These are phyloP conservation scores for Leucophora obtusa DNA, from an alignment of 2,888 invertebrate genomes.

Conservation along the genomic window DNA sequence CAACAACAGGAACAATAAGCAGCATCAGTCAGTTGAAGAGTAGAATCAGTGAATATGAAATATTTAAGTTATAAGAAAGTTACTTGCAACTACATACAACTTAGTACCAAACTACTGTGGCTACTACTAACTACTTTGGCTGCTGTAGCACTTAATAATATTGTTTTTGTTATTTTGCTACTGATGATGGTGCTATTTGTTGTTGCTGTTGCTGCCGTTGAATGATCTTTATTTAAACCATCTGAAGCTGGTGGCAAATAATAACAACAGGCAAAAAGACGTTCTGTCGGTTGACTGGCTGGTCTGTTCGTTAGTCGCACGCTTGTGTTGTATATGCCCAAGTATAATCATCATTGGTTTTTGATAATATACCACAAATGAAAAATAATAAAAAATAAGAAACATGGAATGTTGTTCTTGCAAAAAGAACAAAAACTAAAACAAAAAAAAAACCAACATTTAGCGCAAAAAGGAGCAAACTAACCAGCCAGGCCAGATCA, in stretches of 20 bases:
- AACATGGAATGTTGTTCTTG: conserved; percentile 59
- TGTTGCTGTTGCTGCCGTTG: conserved; percentile 43
- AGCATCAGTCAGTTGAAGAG: conserved; percentile 27
- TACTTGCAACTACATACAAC: conserved; percentile 18
- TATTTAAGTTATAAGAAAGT: conserved; percentile 48
- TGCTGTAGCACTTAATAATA: conserved; percentile 59
- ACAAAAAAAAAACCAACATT: conserved; percentile 5
- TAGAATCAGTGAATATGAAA: neutral
- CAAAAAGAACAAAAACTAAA: neutral
- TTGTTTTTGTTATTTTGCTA: conserved; percentile 55
- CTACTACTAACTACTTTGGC: conserved; percentile 30
- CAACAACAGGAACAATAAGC: conserved; percentile 34
- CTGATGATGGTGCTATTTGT: conserved; percentile 51
- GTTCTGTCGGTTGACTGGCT: conserved; percentile 6
- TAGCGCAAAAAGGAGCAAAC: conserved; percentile 20
- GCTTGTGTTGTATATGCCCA: conserved; percentile 74
- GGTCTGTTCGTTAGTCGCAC: conserved; percentile 60
- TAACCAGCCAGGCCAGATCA: conserved; percentile 43
- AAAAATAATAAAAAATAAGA: conserved; percentile 48
- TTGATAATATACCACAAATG: conserved; percentile 74
- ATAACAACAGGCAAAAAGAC: conserved; percentile 37
- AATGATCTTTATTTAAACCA: conserved; percentile 57
- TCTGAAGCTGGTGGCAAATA: conserved; percentile 56
- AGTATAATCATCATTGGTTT: conserved; percentile 74
- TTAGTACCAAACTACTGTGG: neutral